These are phyloP conservation scores for Empis stercorea DNA, from an alignment of 2,888 invertebrate genomes.

Conservation along the genomic window DNA sequence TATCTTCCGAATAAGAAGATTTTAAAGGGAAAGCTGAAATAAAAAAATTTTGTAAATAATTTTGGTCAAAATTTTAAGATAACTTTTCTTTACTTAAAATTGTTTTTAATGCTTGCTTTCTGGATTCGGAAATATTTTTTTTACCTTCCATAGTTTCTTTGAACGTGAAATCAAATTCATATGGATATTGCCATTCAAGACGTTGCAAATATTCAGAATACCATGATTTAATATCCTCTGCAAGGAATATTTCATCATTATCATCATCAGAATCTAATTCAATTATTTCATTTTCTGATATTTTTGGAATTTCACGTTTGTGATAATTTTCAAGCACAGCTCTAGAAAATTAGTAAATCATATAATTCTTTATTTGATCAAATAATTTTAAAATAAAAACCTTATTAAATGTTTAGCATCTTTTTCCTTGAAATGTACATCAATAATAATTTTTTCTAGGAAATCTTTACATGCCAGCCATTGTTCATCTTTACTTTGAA, in stretches of 20 bases:
- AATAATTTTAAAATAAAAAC: constrained; percentile 28
- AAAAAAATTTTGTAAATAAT: background rate
- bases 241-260: constrained; percentile 15
- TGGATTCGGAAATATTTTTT: constrained; percentile 25
- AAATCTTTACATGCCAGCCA: constrained; percentile 40
- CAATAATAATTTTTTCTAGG: constrained; percentile 44
- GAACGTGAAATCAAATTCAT: constrained; percentile 54
- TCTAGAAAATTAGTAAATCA: constrained; percentile 30
- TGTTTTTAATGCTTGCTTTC: constrained; percentile 33
- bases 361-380: background rate
- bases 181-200: constrained; percentile 58
- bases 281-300: constrained; percentile 27
- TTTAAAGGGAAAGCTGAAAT: constrained; percentile 41
- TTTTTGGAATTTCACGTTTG: constrained; percentile 10
- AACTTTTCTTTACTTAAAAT: constrained; percentile 22
- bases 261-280: constrained; percentile 28
- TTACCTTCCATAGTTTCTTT: constrained; percentile 42
- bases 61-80: too few species aligned
- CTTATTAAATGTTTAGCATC: constrained; percentile 44
- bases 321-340: constrained; percentile 37
- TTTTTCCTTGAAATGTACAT: constrained; percentile 44
- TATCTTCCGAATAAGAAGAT: constrained; percentile 40
- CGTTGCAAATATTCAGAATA: constrained; percentile 43
- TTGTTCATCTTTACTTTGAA: constrained; percentile 40
- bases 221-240: constrained; percentile 37